Evolutionary conservation across 2,888 invertebrate genomes (phyloP), one percentile per base, ranked within the genome.

Genomic region (Epistrophe eligans): DNA sequence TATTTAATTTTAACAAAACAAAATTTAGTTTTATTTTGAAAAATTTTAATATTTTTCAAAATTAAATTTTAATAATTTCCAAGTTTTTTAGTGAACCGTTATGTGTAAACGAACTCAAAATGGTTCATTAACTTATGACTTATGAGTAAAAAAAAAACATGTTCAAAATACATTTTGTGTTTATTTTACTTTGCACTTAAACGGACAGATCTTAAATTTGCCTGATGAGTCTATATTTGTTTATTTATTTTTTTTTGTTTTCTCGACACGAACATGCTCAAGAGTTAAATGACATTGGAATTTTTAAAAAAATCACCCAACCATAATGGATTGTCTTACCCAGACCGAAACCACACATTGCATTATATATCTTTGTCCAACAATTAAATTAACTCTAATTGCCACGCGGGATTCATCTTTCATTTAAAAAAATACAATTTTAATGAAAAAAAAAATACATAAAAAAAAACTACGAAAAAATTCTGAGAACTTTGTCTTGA

Each of bases 311-410:
- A 62, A 28, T 58, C 57, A 81, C 48, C 71, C 67, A 79, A 79
- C 70, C 83, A 79, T 83, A 67, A 52, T 28, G 60, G 19, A 55
- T 64, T 32, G 48, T 58, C 11, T 60, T 45, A 19, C 73, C 11
- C 40, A 79, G 76, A 82, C 71, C 70, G 64, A 64, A 38, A 82
- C 71, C 57, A 58, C 64, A 77, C 64, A 77, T 82, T 45, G 52
- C 71, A 55, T 50, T 67, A n/a, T n/a, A n/a, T n/a, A 35, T 32
- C 15, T 40, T 40, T 57, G 52, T 28, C 74, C 67, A 32, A 62
- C 79, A 76, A 84, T 74, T 84, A 84, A 79, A 84, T 84, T 84
- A 76, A 79, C 79, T 84, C 71, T 84, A 84, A 84, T 79, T 84
- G 74, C 79, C 64, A 76, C 64, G 70, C 62, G 64, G 74, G 74